Conservation (phyloP, 2,113 vertebrate genomes). For the Leucoraja erinaceus region DNA sequence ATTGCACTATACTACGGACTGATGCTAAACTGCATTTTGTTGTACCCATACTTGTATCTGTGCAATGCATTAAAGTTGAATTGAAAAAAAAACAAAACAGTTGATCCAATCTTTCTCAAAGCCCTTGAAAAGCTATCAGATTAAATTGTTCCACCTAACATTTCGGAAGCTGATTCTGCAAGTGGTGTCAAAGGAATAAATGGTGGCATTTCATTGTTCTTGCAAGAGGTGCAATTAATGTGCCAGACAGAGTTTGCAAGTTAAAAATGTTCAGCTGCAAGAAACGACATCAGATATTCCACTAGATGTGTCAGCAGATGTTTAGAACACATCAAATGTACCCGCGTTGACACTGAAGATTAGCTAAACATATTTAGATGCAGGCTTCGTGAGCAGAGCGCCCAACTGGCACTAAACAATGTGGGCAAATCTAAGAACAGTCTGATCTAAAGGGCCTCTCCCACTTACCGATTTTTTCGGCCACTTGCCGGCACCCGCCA, state of each 20-base stretch:
- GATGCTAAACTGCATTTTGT: no score
- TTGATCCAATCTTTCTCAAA: neutral
- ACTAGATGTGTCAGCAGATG: neutral
- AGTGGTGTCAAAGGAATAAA: neutral
- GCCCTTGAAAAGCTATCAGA: neutral
- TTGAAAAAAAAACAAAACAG: no score
- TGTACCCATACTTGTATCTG: no score
- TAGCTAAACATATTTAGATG: neutral
- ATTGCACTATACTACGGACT: no score
- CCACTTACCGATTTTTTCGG: no score
- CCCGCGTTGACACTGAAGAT: neutral
- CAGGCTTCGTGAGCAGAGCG: neutral
- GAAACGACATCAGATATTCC: neutral
- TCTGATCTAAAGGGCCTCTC: no score
- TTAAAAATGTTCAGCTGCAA: neutral
- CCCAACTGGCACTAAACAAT: neutral
- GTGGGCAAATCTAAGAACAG: neutral
- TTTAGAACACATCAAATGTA: neutral
- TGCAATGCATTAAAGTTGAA: no score
- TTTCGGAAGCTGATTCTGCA: neutral
- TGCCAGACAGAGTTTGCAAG: neutral
- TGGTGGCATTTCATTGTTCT: neutral
- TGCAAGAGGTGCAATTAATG: neutral
- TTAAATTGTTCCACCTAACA: neutral
- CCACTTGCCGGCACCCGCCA: no score